Percentiles rank a stretch among this genome's conserved stretches.
Conservation (phyloP, 92 coral and sea anemone genomes). For the Porites divaricata region DNA sequence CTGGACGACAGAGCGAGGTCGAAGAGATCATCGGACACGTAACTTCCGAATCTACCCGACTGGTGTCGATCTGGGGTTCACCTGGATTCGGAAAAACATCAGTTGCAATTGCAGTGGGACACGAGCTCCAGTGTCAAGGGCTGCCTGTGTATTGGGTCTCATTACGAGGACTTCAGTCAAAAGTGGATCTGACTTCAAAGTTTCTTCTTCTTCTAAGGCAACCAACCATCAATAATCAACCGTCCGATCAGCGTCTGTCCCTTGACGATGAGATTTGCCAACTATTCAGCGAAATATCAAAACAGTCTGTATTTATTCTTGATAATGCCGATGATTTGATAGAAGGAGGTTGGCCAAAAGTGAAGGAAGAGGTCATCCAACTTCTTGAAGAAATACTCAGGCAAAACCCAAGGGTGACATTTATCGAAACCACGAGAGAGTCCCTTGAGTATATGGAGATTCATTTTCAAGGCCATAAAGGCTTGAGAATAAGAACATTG, state of each 20-base stretch:
- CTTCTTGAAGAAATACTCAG: slow-evolving; percentile 16
- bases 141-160: no score
- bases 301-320: neutral
- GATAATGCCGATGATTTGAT: neutral
- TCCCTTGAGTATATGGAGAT: neutral
- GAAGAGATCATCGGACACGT: slow-evolving; percentile 11
- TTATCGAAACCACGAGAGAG: slow-evolving; percentile 33
- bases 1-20: neutral
- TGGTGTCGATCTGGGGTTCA: neutral
- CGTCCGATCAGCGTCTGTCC: neutral
- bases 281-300: no score
- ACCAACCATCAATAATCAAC: neutral
- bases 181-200: no score
- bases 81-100: no score
- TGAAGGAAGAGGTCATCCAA: slow-evolving; percentile 10
- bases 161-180: no score
- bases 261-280: neutral
- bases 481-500: no score
- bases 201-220: no score
- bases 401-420: neutral
- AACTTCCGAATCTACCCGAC: slow-evolving; percentile 3
- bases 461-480: no score
- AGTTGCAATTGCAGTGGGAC: no score
- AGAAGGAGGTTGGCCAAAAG: neutral
- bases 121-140: no score